A percentile compares a stretch with the other conserved stretches of the same genome.
These are phyloP conservation scores for Drosophila novamexicana DNA, from an alignment of 1,140 invertebrate genomes.

Conservation along the genomic window DNA sequence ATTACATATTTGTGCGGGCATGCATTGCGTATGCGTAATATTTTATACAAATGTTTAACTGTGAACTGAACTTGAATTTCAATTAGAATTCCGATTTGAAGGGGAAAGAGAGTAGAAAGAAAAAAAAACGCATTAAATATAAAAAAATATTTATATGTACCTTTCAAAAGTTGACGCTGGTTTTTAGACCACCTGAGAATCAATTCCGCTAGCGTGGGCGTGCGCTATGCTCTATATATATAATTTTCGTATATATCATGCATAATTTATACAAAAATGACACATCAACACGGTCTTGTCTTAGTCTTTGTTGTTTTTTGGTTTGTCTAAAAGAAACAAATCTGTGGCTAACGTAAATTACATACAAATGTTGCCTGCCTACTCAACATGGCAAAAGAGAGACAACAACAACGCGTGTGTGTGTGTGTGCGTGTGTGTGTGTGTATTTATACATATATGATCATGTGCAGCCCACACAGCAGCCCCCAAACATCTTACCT, in stretches of 20 bases:
- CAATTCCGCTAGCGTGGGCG: conserved; percentile 16
- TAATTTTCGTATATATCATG: conserved; percentile 16
- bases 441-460: conserved; percentile 1
- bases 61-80: conserved; percentile 18
- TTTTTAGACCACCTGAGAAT: conserved; percentile 19
- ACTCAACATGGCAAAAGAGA: conserved; percentile 4
- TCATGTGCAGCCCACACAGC: conserved; percentile 38
- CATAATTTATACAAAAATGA: conserved; percentile 34
- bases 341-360: conserved; percentile 33
- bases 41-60: conserved; percentile 12
- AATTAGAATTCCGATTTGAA: background rate
- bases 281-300: conserved; percentile 25
- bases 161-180: background rate
- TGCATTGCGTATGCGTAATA: conserved; percentile 25
- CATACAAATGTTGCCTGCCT: conserved; percentile 32
- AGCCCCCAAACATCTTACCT: conserved; percentile 15
- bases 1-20: background rate
- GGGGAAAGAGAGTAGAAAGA: no score
- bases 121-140: background rate
- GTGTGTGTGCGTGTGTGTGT: background rate
- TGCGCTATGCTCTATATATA: conserved; percentile 21
- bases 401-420: background rate
- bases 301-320: background rate
- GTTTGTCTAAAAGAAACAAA: conserved; percentile 8
- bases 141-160: background rate